A percentile compares a stretch with the other conserved stretches of the same genome.
These are phyloP conservation scores for Myoxocephalus aenaeus DNA, from an alignment of 2,797 vertebrate genomes.

Conservation along the genomic window DNA sequence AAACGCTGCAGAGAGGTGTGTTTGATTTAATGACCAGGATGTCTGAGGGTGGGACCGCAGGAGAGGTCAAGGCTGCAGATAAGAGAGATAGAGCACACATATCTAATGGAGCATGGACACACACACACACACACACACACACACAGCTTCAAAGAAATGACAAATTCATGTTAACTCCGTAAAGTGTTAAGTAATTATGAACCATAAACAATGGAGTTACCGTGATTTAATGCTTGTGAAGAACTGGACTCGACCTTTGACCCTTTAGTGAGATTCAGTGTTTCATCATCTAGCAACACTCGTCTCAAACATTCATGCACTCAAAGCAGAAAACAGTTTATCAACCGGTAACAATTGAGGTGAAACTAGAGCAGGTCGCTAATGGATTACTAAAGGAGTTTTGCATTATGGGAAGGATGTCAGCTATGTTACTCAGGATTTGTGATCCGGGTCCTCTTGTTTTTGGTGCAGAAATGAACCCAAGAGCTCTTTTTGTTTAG, in stretches of 20 bases:
- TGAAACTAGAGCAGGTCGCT: no score
- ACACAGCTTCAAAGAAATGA: neutral
- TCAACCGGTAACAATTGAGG: no score
- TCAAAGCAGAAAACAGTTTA: neutral
- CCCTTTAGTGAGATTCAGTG: neutral
- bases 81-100: conserved; percentile 33
- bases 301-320: neutral
- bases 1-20: conserved; percentile 11
- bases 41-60: conserved; percentile 34
- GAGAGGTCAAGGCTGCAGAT: conserved; percentile 31
- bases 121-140: neutral
- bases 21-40: conserved; percentile 47
- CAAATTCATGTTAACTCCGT: neutral
- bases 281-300: conserved; percentile 33
- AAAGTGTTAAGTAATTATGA: neutral
- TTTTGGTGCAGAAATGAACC: neutral
- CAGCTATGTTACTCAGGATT: neutral
- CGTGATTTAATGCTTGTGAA: neutral
- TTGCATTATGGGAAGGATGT: neutral
- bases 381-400: neutral
- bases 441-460: neutral
- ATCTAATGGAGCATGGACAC: conserved; percentile 14
- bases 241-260: conserved; percentile 35
- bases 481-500: neutral
- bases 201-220: neutral